These are phyloP conservation scores for Yponomeuta sedellus DNA, from an alignment of 2,888 invertebrate genomes.

Conservation along the genomic window DNA sequence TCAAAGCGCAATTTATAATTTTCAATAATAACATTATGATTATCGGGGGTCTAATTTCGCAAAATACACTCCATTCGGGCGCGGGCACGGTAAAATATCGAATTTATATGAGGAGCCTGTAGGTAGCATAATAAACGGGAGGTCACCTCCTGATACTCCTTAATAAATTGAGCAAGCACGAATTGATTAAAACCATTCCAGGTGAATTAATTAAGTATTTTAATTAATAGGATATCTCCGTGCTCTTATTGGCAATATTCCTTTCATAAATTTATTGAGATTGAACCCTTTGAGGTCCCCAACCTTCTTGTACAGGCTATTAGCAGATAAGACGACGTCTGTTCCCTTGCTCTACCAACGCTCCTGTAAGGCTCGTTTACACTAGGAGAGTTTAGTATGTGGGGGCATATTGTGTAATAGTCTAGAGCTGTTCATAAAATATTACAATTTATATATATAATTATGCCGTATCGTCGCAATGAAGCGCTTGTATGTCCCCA, in stretches of 20 bases:
- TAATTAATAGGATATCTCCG: slow-evolving; percentile 74
- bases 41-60: background rate
- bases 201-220: slow-evolving; percentile 77
- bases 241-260: slow-evolving; percentile 75
- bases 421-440: too few relatives aligned
- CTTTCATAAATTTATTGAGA: slow-evolving; percentile 77
- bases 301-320: slow-evolving; percentile 41
- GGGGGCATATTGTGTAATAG: too few relatives aligned
- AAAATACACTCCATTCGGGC: background rate
- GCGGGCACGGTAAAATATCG: slow-evolving; percentile 13
- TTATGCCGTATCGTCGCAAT: too few relatives aligned
- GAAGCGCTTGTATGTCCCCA: too few relatives aligned
- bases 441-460: too few relatives aligned
- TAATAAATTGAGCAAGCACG: slow-evolving; percentile 67
- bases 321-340: slow-evolving; percentile 51
- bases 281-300: slow-evolving; percentile 61
- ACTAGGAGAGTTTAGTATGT: background rate
- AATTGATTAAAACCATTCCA: slow-evolving; percentile 76
- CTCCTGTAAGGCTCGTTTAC: slow-evolving; percentile 4
- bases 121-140: slow-evolving; percentile 30
- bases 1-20: slow-evolving; percentile 9
- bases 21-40: slow-evolving; percentile 11
- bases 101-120: slow-evolving; percentile 14
- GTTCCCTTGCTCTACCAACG: slow-evolving; percentile 25
- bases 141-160: slow-evolving; percentile 54